Evolutionary conservation across 2,113 vertebrate species (phyloP), one percentile per base, ranked within the genome.

Genomic region (Leptodactylus fuscus): DNA sequence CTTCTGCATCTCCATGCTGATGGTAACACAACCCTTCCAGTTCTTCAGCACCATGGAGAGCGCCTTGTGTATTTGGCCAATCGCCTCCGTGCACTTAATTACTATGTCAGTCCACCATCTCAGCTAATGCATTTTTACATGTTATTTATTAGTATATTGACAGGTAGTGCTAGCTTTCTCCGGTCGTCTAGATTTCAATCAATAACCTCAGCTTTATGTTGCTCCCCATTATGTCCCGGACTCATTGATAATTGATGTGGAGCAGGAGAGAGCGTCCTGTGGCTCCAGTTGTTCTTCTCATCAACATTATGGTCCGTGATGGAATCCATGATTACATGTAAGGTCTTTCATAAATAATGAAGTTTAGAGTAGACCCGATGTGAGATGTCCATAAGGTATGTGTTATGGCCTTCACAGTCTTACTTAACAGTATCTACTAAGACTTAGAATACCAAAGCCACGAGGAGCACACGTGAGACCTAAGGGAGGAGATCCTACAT

Each of bases 61-160:
- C 6, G 65, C 15, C 2, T 18, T 20, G 44, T 29, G 20, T 1
- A 18, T 15, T 75, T 9, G 46, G 34, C 53, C 53, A 80, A 44
- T 58, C 48, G 36, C 16, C 27, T 32, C 18, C 1, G 20, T 24
- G n/a, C 24, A 18, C 7, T 22, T 74, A 27, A 74, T 62, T 29
- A 48, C 51, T 62, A 12, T 8, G 27, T 71, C 62, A 36, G 32
- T 24, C 62, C 44, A 29, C 34, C 49, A n/a, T 27, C 18, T n/a
- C 49, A 20, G 36, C 49, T 83, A 83, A 75, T 83, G 82, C 53
- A 48, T 83, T 34, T 32, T 46, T 22, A 32, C 38, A 34, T 58
- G 51, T 48, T 75, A n/a, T 75, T 62, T 75, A 75, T 83, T 75
- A 71, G 81, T 34, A 8, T 74, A 74, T 71, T 71, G 81, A 71